phyloP scores from a whole-genome alignment of 2,888 invertebrate species.

The Caenorhabditis auriculariae region DNA sequence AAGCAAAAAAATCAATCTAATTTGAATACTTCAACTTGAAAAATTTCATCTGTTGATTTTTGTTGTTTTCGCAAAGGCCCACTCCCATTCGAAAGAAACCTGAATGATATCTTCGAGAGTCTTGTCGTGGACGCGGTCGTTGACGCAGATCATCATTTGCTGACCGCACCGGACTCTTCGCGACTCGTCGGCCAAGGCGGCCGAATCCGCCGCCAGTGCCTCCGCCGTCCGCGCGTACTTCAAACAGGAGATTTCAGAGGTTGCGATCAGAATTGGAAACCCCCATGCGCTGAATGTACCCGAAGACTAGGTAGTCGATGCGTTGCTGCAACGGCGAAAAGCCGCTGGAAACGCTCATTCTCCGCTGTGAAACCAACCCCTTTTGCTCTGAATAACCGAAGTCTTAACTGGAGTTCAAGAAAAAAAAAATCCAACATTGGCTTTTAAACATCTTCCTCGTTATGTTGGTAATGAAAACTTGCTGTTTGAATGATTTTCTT shows the following conservation, averaged over 20 bases:
- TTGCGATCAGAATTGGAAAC: conserved; percentile 11
- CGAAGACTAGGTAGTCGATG: conserved; percentile 19
- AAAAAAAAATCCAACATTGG: too few species aligned
- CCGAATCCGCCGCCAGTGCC: not conserved
- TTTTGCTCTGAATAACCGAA: not conserved
- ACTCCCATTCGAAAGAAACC: not conserved
- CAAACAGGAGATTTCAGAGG: too few species aligned
- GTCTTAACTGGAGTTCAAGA: too few species aligned
- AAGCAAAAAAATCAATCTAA: too few species aligned
- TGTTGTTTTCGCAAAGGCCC: too few species aligned
- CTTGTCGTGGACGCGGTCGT: conserved; percentile 26
- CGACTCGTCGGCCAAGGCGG: not conserved
- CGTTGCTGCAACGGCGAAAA: conserved; percentile 3
- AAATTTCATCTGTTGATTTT: not conserved
- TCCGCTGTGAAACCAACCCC: not conserved
- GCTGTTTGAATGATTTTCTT: too few species aligned
- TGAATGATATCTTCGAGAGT: conserved; percentile 28
- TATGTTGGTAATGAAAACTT: too few species aligned
- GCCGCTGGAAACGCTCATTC: not conserved
- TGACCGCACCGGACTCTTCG: not conserved
- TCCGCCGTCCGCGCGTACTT: not conserved
- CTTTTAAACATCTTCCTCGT: too few species aligned
- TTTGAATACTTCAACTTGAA: too few species aligned
- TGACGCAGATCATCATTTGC: conserved; percentile 15
- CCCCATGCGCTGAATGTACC: conserved; percentile 18